Evolutionary conservation across 2,113 vertebrate species (phyloP).

Genomic region (Zosterops lateralis): DNA sequence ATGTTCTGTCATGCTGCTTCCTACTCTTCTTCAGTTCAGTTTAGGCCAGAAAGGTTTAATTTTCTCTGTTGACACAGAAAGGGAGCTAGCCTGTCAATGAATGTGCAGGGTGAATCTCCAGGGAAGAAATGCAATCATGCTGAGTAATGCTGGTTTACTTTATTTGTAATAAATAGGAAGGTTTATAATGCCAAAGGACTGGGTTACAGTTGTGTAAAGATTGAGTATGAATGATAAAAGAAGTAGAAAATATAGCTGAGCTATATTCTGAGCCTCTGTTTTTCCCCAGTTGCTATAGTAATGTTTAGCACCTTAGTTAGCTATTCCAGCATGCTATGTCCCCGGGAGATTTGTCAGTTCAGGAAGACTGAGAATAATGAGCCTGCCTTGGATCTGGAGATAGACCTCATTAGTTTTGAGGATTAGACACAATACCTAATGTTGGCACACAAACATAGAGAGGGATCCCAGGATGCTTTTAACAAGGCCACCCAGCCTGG

Average conservation of each 20-base stretch:
- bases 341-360: conserved; percentile 9
- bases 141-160: neutral
- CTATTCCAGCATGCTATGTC: neutral
- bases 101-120: neutral
- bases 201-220: neutral
- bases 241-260: neutral
- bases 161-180: conserved; percentile 9
- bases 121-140: neutral
- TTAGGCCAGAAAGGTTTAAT: conserved; percentile 19
- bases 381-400: neutral
- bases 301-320: conserved; percentile 18
- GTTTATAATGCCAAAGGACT: neutral
- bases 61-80: conserved; percentile 10
- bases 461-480: neutral
- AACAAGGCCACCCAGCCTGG: neutral
- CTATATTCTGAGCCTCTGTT: neutral
- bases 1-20: neutral
- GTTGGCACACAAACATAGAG: neutral
- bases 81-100: neutral
- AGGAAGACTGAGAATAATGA: neutral
- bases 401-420: neutral
- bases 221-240: neutral
- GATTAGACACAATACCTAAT: neutral
- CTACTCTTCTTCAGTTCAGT: neutral
- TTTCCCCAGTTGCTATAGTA: conserved; percentile 30